Conservation (phyloP, 1,140 invertebrate genomes). For the Trichonephila clavipes region DNA sequence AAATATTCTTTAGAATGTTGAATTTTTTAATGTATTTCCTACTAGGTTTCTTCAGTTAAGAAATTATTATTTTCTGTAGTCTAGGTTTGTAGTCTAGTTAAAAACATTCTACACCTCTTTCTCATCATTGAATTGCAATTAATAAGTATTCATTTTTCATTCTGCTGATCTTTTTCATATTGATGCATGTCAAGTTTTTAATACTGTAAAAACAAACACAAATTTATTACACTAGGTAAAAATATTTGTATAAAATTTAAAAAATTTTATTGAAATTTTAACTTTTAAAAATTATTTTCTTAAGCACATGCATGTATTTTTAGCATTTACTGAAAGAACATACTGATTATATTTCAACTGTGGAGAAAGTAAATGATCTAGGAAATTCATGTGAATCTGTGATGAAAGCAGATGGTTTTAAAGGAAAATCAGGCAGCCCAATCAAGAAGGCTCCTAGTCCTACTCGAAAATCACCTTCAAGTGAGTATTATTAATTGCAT, state of each 20-base stretch:
- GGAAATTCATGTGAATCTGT: constrained; percentile 90
- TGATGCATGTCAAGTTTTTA: no score
- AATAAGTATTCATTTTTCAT: no score
- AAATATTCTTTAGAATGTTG: not conserved
- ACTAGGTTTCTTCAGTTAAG: no score
- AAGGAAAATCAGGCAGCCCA: constrained; percentile 81
- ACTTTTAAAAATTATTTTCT: not conserved
- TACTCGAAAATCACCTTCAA: constrained; percentile 67
- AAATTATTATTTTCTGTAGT: no score
- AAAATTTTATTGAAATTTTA: not conserved
- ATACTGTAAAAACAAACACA: no score
- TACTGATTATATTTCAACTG: constrained; percentile 89
- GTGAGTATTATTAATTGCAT: constrained; percentile 39
- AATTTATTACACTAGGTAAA: no score
- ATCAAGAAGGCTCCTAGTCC: constrained; percentile 68
- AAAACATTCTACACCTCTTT: no score
- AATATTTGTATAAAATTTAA: no score
- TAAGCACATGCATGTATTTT: not conserved
- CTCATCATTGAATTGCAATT: no score
- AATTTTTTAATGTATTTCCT: not conserved
- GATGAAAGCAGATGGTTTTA: constrained; percentile 86
- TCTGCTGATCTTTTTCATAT: no score
- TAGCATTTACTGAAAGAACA: constrained; percentile 93
- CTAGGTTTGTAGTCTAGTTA: no score
- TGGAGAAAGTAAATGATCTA: constrained; percentile 95